Base-by-base conservation (phyloP, 2,888 invertebrate genomes). In the Protonemura montana region DNA sequence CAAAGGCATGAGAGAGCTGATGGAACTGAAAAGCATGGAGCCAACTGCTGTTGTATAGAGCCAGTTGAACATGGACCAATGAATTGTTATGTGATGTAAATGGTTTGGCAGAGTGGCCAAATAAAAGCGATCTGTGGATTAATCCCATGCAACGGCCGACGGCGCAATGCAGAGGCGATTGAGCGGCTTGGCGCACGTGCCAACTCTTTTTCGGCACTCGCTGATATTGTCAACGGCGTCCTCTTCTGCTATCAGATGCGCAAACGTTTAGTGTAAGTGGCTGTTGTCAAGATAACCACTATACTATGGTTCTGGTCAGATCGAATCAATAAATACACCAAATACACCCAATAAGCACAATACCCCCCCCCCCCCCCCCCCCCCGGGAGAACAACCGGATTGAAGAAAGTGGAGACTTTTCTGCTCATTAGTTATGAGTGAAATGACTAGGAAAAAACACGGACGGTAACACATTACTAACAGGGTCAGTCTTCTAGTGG, bases 61-160 rank as follows among this genome's bases (percentile, higher is more conserved):
- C 59, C 59, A 59, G 59, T 21, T 59, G 59, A 59, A 59, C 59
- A 59, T 59, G 59, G 59, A 21, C 59, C 59, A 59, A 59, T 59
- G 59, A 59, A 59, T 59, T 10, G 59, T 59, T 59, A 59, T 59
- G 21, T 59, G 59, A 59, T 59, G 59, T 59, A 59, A 59, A 59
- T 59, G 59, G 59, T 59, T 59, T 59, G 59, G 59, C 59, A 59
- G 59, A 59, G 59, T 59, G 59, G 59, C 59, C 59, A 59, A 59
- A 59, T 59, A 21, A 59, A 59, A 59, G 21, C 59, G 21, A 21
- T 21, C 13, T 21, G 13, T 21, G 59, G 59, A 59, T 59, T 59
- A 59, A 59, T 59, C 21, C 59, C 21, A 35, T 35, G 35, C 35
- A 35, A 10, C 59, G 41, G 5, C 41, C 41, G 59, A 59, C 59